Conservation (phyloP, 1,140 invertebrate species). For the Aphelinus atriplicis region DNA sequence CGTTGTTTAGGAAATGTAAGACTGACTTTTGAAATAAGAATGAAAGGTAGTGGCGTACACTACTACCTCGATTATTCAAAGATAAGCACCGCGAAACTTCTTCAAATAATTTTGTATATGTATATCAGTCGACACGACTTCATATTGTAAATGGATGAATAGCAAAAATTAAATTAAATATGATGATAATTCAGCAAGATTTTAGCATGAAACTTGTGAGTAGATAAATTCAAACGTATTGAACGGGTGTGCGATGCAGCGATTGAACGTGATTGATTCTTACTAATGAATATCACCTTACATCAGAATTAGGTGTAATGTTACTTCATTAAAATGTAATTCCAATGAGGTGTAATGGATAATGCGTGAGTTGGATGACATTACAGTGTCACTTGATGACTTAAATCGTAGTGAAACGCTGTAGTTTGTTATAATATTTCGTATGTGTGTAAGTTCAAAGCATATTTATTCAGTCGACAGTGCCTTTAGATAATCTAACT, state of each 20-base stretch:
- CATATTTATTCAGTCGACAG: no score
- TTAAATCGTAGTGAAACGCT: no score
- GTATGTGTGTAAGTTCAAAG: no score
- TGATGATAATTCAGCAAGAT: conserved; percentile 14
- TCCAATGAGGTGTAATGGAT: no score
- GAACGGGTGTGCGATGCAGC: neutral
- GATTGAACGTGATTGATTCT: neutral
- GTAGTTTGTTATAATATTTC: no score
- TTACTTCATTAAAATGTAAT: no score
- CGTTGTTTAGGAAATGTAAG: conserved; percentile 55
- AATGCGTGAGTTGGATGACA: no score
- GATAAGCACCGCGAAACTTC: conserved; percentile 30
- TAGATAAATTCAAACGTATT: neutral
- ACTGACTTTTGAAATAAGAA: conserved; percentile 61
- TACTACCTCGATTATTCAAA: conserved; percentile 36
- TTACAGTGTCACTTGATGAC: no score
- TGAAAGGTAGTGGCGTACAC: conserved; percentile 38
- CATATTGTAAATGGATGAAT: conserved; percentile 26
- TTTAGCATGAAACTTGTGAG: neutral
- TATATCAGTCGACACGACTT: conserved; percentile 25
- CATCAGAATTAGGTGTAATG: no score
- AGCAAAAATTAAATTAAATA: conserved; percentile 2
- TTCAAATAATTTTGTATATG: conserved; percentile 35
- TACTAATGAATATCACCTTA: no score
- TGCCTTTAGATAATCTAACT: no score